Conservation (phyloP, 30 jellyfish, hydroid and myxozoan species). For the Sanderia malayensis region DNA sequence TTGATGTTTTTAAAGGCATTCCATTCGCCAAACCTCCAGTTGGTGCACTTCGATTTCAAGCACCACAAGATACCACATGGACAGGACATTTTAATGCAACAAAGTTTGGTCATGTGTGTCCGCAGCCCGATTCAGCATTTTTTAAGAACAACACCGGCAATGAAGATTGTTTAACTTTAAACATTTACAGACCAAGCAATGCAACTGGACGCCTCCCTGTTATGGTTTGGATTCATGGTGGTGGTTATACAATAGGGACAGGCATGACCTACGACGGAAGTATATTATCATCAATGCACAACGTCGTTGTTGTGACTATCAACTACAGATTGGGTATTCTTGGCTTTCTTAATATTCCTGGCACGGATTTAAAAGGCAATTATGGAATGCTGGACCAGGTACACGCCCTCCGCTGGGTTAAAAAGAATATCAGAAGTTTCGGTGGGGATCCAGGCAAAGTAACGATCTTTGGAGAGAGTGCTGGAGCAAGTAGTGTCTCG, state of each 20-base stretch:
- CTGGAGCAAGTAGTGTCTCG: slow-evolving; percentile 44
- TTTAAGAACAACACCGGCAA: not conserved
- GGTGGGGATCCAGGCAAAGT: slow-evolving; percentile 40
- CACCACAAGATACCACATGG: slow-evolving; percentile 29
- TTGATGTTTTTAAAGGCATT: slow-evolving; percentile 10
- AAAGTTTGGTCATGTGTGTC: slow-evolving; percentile 8
- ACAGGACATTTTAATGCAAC: slow-evolving; percentile 28
- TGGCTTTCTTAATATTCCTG: slow-evolving; percentile 45
- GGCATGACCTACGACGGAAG: slow-evolving; percentile 30
- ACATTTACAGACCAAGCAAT: slow-evolving; percentile 10
- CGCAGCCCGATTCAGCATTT: not conserved
- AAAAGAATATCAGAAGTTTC: slow-evolving; percentile 22
- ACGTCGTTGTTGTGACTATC: slow-evolving; percentile 39
- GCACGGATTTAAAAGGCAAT: slow-evolving; percentile 32
- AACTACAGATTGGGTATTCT: slow-evolving; percentile 59
- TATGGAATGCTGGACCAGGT: slow-evolving; percentile 53
- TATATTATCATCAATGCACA: slow-evolving; percentile 9
- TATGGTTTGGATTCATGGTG: slow-evolving; percentile 66
- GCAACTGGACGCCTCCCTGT: not conserved
- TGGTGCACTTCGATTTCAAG: slow-evolving; percentile 25
- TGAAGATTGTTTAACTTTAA: slow-evolving; percentile 16
- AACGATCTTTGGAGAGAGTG: slow-evolving; percentile 52
- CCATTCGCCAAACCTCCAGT: slow-evolving; percentile 46
- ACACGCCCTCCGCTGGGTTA: slow-evolving; percentile 49
- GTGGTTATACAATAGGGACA: slow-evolving; percentile 5